These are phyloP conservation scores for Hypothenemus hampei DNA, from an alignment of 1,140 invertebrate genomes.

Conservation along the genomic window DNA sequence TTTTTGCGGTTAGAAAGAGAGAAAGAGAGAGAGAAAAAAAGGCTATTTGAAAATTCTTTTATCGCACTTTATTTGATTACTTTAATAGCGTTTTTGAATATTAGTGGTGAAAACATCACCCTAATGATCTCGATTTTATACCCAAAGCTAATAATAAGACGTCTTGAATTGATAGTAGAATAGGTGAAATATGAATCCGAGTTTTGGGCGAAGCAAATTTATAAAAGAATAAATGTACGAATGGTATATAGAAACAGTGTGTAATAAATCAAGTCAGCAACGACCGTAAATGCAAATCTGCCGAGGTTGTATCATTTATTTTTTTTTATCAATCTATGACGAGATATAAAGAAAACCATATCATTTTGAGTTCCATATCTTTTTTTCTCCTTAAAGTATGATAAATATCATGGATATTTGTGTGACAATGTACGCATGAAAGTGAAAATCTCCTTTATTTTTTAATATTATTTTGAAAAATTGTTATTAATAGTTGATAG, in stretches of 20 bases:
- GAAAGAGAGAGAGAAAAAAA: no score
- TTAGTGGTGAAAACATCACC: no score
- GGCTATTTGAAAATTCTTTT: no score
- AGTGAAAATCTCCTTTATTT: no score
- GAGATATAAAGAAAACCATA: constrained; percentile 37
- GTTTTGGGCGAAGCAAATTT: constrained; percentile 29
- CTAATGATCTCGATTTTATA: no score
- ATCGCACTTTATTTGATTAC: no score
- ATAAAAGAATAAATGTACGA: constrained; percentile 30
- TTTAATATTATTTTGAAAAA: no score
- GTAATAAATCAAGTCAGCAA: constrained; percentile 36
- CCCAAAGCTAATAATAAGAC: constrained; percentile 20
- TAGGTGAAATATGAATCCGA: constrained; percentile 23
- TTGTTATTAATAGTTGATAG: no score
- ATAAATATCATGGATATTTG: constrained; percentile 33
- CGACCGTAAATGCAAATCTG: constrained; percentile 37
- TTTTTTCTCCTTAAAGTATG: constrained; percentile 30
- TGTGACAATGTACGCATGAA: no score
- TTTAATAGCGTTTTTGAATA: no score
- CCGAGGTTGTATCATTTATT: constrained; percentile 38
- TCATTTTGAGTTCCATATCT: constrained; percentile 32
- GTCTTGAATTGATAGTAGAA: constrained; percentile 17
- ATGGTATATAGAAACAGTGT: constrained; percentile 33
- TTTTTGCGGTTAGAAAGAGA: no score
- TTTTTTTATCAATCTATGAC: constrained; percentile 41